A percentile compares a stretch with the other conserved stretches of the same genome.
These are phyloP conservation scores for Exocentrus adspersus DNA, from an alignment of 2,888 invertebrate species.

Conservation along the genomic window DNA sequence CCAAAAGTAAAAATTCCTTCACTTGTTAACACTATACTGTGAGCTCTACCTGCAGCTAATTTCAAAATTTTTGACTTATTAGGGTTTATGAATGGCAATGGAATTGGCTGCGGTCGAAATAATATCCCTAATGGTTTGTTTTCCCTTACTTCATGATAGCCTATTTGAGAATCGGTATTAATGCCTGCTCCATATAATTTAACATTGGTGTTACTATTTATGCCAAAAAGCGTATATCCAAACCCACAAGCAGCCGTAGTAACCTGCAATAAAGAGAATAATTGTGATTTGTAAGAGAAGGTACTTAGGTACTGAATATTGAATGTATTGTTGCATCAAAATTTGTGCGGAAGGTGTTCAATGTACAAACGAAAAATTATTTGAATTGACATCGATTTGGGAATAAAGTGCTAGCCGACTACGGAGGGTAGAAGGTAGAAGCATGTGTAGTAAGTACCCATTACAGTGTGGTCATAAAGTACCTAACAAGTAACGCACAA, in stretches of 20 bases:
- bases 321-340: too few relatives aligned
- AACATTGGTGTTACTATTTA: slow-evolving; percentile 71
- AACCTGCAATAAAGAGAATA: too few relatives aligned
- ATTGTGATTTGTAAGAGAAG: too few relatives aligned
- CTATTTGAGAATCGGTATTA: slow-evolving; percentile 93
- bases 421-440: too few relatives aligned
- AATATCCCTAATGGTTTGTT: slow-evolving; percentile 76
- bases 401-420: too few relatives aligned
- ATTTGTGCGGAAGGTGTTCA: too few relatives aligned
- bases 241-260: slow-evolving; percentile 84
- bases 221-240: slow-evolving; percentile 86
- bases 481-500: too few relatives aligned
- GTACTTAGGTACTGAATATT: too few relatives aligned
- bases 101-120: slow-evolving; percentile 76
- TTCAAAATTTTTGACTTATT: slow-evolving; percentile 66
- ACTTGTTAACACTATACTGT: slow-evolving; percentile 78
- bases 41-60: slow-evolving; percentile 88
- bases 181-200: slow-evolving; percentile 89
- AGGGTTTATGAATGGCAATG: slow-evolving; percentile 72
- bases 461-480: too few relatives aligned
- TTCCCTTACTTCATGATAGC: slow-evolving; percentile 68
- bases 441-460: too few relatives aligned
- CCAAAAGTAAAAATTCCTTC: slow-evolving; percentile 85
- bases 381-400: too few relatives aligned
- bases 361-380: too few relatives aligned